Evolutionary conservation across 2,797 vertebrate genomes (phyloP), one percentile per base, ranked within the genome.

Genomic region (Notoglanidium macrostoma): DNA sequence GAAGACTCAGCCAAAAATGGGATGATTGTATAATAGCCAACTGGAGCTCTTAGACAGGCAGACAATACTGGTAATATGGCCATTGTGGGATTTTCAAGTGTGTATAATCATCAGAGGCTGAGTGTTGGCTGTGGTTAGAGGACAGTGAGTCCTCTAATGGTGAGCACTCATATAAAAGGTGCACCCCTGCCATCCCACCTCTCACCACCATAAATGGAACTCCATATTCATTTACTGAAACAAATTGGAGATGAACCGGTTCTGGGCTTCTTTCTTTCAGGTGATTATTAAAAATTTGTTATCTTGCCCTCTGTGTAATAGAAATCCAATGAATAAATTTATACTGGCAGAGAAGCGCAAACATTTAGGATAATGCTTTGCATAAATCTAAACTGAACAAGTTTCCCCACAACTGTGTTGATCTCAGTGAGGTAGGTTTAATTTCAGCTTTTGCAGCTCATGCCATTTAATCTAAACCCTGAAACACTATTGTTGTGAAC

Each of bases 51-150:
- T 79, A 79, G 77, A 59, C 32, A 65, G 21, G n/a, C 17, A 70
- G 19, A 70, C 63, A 83, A 83, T 54, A 15, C 17, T 55, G 77
- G 68, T 70, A 73, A 65, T 83, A 82, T 35, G 74, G 76, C 61
- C 74, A 87, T 57, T 76, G 87, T 73, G 32, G 49, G 65, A 84
- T 85, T 73, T 78, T 87, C 55, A 65, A 90, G 87, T 83, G 78
- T 54, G 73, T 87, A 79, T 73, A 55, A 83, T 84, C 84, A 82
- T 87, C 83, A 86, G 14, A 85, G 86, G 35, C 55, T 72, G 29
- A 84, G 72, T 51, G 54, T 57, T 84, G 82, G 54, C 54, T 85
- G 83, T 51, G 80, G 11, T 65, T 54, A 26, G 26, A 84, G 59
- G 12, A 84, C 51, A 70, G 72, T 35, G 81, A 83, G 63, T 83